Conservation (phyloP, 2,888 invertebrate genomes). For the Keiferia lycopersicella region DNA sequence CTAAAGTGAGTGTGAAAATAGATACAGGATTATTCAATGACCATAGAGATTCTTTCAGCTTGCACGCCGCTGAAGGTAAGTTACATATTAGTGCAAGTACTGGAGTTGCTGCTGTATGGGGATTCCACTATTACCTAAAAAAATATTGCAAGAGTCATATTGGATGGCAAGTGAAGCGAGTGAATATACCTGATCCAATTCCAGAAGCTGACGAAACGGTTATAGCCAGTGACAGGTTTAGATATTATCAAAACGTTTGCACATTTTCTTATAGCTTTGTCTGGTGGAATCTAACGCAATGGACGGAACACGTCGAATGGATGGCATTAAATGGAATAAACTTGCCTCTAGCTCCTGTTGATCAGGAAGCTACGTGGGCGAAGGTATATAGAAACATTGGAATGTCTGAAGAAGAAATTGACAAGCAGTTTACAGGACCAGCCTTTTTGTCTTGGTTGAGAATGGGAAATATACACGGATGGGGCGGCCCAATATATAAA, state of each 20-base stretch:
- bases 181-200: constrained; percentile 76
- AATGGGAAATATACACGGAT: constrained; percentile 96
- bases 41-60: constrained; percentile 61
- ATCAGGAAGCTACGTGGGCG: constrained; percentile 94
- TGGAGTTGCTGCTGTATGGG: constrained; percentile 92
- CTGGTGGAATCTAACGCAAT: constrained; percentile 93
- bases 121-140: constrained; percentile 93
- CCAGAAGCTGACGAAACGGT: constrained; percentile 84
- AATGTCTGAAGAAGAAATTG: constrained; percentile 87
- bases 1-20: constrained; percentile 50
- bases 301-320: constrained; percentile 97
- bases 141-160: constrained; percentile 90
- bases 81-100: constrained; percentile 80
- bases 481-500: constrained; percentile 91
- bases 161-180: constrained; percentile 90
- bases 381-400: constrained; percentile 88
- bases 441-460: constrained; percentile 97
- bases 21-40: constrained; percentile 57
- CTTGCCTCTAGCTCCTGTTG: constrained; percentile 92
- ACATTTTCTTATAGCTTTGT: constrained; percentile 91
- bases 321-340: constrained; percentile 97
- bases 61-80: constrained; percentile 48
- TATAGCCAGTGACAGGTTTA: constrained; percentile 86
- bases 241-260: constrained; percentile 98
- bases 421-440: constrained; percentile 92